Conservation (phyloP, 2,797 vertebrate species). For the Rousettus madagascariensis region DNA sequence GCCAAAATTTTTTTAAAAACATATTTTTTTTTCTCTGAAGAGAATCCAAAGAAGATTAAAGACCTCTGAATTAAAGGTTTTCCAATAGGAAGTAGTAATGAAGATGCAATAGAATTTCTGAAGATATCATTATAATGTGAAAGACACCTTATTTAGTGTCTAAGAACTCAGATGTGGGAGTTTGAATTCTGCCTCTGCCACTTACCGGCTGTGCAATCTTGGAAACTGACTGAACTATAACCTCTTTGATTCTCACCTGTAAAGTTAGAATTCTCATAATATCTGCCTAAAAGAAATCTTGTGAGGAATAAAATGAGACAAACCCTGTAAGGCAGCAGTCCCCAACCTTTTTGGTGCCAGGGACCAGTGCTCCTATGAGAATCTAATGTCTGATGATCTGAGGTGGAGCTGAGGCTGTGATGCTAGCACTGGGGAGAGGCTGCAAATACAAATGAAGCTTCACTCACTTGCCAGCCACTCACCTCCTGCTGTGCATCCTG, state of each 20-base stretch:
- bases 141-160: background rate
- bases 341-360: too few relatives aligned
- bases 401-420: too few relatives aligned
- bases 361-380: too few relatives aligned
- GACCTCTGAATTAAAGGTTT: background rate
- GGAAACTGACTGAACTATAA: background rate
- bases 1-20: background rate
- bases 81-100: background rate
- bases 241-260: background rate
- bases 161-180: background rate
- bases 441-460: too few relatives aligned
- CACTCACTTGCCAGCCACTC: too few relatives aligned
- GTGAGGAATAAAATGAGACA: background rate
- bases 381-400: too few relatives aligned
- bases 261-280: background rate
- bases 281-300: background rate
- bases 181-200: background rate
- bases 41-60: background rate
- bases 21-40: background rate
- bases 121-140: background rate
- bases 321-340: background rate
- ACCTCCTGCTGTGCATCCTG: too few relatives aligned
- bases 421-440: too few relatives aligned
- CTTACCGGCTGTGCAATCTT: background rate
- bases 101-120: background rate